phyloP scores from a whole-genome alignment of 1,140 invertebrate genomes.

The Andrena cerasifolii region DNA sequence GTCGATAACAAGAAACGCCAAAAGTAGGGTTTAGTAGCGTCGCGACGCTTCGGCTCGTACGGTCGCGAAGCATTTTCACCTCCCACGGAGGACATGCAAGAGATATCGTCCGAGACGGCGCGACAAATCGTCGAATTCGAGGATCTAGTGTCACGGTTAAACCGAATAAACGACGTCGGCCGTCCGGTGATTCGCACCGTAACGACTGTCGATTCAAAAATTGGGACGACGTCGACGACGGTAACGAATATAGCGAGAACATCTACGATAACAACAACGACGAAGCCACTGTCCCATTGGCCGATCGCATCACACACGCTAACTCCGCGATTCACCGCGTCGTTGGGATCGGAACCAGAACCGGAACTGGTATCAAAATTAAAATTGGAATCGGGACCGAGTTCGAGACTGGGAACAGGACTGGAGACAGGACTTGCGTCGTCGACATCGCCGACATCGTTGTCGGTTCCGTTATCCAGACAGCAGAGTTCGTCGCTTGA shows the following conservation, averaged over 20 bases:
- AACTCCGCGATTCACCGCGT: neutral
- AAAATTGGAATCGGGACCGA: neutral
- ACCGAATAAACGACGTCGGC: conserved; percentile 75
- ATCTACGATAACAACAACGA: conserved; percentile 7
- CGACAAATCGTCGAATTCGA: conserved; percentile 79
- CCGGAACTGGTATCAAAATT: neutral
- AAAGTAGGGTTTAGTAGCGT: conserved; percentile 74
- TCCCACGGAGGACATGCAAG: conserved; percentile 67
- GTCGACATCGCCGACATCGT: conserved; percentile 1
- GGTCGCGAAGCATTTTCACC: conserved; percentile 42
- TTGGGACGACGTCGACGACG: neutral
- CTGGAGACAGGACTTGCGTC: neutral
- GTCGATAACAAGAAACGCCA: too few species aligned
- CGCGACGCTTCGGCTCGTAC: conserved; percentile 70
- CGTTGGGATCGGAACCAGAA: neutral
- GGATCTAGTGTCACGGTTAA: conserved; percentile 76
- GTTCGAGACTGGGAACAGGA: too few species aligned
- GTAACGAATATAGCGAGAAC: neutral
- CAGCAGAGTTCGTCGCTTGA: neutral
- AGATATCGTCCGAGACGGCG: conserved; percentile 67
- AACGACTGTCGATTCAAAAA: neutral
- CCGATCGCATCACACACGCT: neutral
- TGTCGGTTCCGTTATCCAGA: neutral
- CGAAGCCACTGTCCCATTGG: neutral
- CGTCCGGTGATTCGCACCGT: neutral